Evolutionary conservation across 64 coral and sea anemone genomes (phyloP), one percentile per base, ranked within the genome.

Genomic region (Stylophora pistillata): DNA sequence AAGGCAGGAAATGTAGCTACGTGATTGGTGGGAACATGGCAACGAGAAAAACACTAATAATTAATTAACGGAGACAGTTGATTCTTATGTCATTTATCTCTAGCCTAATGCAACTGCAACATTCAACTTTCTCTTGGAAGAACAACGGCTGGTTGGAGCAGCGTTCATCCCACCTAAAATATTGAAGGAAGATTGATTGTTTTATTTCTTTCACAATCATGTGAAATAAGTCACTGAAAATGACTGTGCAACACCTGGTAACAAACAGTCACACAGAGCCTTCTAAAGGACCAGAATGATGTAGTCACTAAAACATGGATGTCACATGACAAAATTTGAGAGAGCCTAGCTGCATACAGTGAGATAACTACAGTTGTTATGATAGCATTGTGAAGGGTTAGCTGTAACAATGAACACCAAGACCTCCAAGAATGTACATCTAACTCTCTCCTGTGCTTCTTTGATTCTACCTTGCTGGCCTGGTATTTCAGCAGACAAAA

Each of bases 41-140:
- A n/a, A n/a, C n/a, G n/a, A n/a, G n/a, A n/a, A n/a, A n/a, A n/a
- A n/a, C n/a, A n/a, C n/a, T n/a, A n/a, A n/a, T n/a, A n/a, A n/a
- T 53, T n/a, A 70, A 72, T 53, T 73, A 1, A 29, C 23, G 26
- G 55, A 26, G 58, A 23, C 15, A 1, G 27, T 61, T 47, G 23
- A 21, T 59, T 64, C 18, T 28, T 68, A 56, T 68, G 28, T 18
- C 25, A 0, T 89, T 72, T 64, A 55, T 37, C 26, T 93, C 2
- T 58, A 99, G 97, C 86, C 75, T 26, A 99, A 99, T 93, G 97
- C 97, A 73, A 78, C 93, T 37, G 97, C 97, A 28, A 99, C 97
- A 30, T 95, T 95, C 65, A 99, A 99, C 64, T 99, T 99, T 71
- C 90, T 99, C 21, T 73, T 99, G 58, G 97, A 99, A 25, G 97